phyloP scores from a whole-genome alignment of 2,113 vertebrate genomes.

The Lagenorhynchus albirostris region DNA sequence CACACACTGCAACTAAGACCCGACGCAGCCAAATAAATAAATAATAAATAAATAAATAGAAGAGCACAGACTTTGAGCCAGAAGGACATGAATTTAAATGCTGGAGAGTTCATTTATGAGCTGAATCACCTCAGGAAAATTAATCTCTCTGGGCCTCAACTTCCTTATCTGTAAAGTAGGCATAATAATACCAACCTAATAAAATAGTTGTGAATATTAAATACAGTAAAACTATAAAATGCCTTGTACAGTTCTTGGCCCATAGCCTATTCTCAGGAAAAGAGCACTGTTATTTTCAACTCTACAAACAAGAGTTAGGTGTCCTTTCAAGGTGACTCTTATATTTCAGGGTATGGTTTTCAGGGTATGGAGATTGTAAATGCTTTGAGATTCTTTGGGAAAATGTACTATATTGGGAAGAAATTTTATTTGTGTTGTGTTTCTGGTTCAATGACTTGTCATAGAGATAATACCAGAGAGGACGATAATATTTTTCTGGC shows the following conservation, averaged over 20 bases:
- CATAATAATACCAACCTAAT: slow-evolving; percentile 9
- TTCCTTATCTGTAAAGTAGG: background rate
- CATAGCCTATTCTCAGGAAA: slow-evolving; percentile 19
- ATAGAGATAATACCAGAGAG: slow-evolving; percentile 23
- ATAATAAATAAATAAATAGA: background rate
- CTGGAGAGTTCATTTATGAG: background rate
- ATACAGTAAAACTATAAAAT: slow-evolving; percentile 17
- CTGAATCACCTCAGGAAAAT: slow-evolving; percentile 22
- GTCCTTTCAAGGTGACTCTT: slow-evolving; percentile 1
- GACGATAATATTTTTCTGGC: slow-evolving; percentile 32
- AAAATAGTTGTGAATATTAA: background rate
- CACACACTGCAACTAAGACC: too few species aligned
- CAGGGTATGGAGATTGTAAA: slow-evolving; percentile 34
- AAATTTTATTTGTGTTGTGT: slow-evolving; percentile 42
- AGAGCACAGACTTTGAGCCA: background rate
- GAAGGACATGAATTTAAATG: slow-evolving; percentile 5
- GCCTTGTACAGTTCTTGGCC: background rate
- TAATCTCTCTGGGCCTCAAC: background rate
- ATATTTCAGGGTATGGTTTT: slow-evolving; percentile 15
- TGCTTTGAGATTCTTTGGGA: slow-evolving; percentile 7
- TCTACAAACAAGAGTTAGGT: background rate
- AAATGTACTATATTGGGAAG: slow-evolving; percentile 22
- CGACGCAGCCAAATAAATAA: too few species aligned
- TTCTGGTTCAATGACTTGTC: slow-evolving; percentile 47
- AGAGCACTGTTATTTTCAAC: slow-evolving; percentile 46